Evolutionary conservation across 2,113 vertebrate species (phyloP), one percentile per base, ranked within the genome.

Genomic region (Alces alces): DNA sequence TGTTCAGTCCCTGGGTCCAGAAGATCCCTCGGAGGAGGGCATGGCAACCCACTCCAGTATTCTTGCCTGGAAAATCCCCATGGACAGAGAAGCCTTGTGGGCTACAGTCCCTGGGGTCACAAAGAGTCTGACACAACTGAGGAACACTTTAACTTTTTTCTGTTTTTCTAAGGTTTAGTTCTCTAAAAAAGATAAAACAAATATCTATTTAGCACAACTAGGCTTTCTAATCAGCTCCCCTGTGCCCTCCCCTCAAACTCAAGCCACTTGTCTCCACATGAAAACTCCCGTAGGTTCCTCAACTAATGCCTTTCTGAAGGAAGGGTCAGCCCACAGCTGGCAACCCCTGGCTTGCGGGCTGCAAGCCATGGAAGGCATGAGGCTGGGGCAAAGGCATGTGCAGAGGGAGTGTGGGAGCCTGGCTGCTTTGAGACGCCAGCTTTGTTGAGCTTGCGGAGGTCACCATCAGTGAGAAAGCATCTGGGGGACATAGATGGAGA

Each of bases 201-300:
- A 94, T 90, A 96, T 57, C 86, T 86, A 43, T 76, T 93, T 89
- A 92, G 91, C 60, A 94, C 85, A 93, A 76, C 4, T 12, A 80
- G 76, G 33, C 85, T 96, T 95, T 76, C 86, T 97, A 97, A 89
- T 89, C 87, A 97, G 97, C 91, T 97, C 93, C 96, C 96, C n/a
- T 89, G 85, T 96, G 91, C 82, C 82, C 84, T 93, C 17, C 58
- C 10, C n/a, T 94, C 90, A 96, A 97, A 97, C 94, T 93, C 66
- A 98, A 97, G 97, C 86, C 95, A 97, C 91, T 96, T 94, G 85
- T 97, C 91, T 98, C 57, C 60, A 97, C 79, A 92, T 79, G 58
- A 92, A 95, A 57, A 30, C 80, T 95, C 82, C 90, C 25, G 6
- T 16, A n/a, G 45, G 61, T 90, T 43, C 79, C 17, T 7, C 91